A percentile compares a stretch with the other conserved stretches of the same genome.
Evolutionary conservation across 1,140 invertebrate genomes (phyloP).

Genomic region (Chironomus striatipennis): DNA sequence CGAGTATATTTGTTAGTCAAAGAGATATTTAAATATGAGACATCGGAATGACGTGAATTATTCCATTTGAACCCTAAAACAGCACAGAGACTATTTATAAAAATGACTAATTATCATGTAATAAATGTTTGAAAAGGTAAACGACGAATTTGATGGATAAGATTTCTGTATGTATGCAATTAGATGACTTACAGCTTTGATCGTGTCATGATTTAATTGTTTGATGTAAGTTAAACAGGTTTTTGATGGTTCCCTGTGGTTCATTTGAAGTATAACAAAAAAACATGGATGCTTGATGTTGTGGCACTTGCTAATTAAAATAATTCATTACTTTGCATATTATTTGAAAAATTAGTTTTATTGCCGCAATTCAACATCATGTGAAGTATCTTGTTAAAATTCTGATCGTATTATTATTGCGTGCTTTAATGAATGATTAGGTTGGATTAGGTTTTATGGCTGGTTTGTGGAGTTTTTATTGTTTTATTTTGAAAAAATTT

Average conservation of each 20-base stretch:
- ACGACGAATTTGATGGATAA: neutral
- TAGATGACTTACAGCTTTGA: neutral
- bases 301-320: too few species aligned
- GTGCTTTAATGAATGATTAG: too few species aligned
- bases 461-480: too few species aligned
- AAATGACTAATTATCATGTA: neutral
- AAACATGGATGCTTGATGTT: too few species aligned
- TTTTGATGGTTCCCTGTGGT: too few species aligned
- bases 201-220: conserved; percentile 8
- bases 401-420: neutral
- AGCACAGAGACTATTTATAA: too few species aligned
- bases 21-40: too few species aligned
- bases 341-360: neutral
- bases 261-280: too few species aligned
- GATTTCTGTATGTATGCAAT: neutral
- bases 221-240: neutral
- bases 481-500: too few species aligned
- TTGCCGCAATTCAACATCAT: neutral
- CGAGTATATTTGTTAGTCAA: neutral
- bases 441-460: too few species aligned
- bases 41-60: neutral
- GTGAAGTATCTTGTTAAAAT: neutral
- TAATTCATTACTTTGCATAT: neutral
- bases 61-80: neutral
- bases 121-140: neutral